Evolutionary conservation across 2,888 invertebrate species (phyloP), one percentile per base, ranked within the genome.

Genomic region (Cerceris ruficornis): DNA sequence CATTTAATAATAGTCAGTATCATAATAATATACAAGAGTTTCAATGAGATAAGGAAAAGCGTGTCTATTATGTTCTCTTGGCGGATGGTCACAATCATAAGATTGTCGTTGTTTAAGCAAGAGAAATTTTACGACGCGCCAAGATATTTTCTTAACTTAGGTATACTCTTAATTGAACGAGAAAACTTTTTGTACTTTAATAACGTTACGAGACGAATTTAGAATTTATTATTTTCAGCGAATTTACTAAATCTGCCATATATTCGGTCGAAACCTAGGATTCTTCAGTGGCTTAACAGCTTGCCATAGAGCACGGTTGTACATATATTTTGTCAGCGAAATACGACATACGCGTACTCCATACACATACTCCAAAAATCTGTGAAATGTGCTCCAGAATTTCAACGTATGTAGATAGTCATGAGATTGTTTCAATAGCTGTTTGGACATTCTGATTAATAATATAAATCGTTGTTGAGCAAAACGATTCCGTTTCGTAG

Each of bases 31-130:
- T 86, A 60, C 86, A 83, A 71, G 86, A 85, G 65, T 92, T 90
- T 87, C 92, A 92, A 92, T 92, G 92, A 92, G 92, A 92, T 88
- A 92, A 92, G 90, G 92, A 89, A 80, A 92, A 91, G 90, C 92
- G 91, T 89, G 92, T 92, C 90, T 92, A 92, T 85, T 92, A 92
- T 78, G 92, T 92, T 86, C 91, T 92, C 81, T 88, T 92, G 88
- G 92, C 92, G n/a, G 91, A 92, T 83, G 92, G 91, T 81, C 91
- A 92, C 84, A 92, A 91, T 86, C 92, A 92, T 69, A 92, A 92
- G 80, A 91, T 92, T 79, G 92, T 92, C 69, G 91, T 92, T 83
- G 91, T 91, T 70, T 92, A 87, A 86, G 83, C 77, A 77, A 82
- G 69, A 77, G 82, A 79, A 76, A 75, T 64, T 72, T 67, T 85